phyloP scores from a whole-genome alignment of 2,113 vertebrate genomes.

The Chionodraco myersi region DNA sequence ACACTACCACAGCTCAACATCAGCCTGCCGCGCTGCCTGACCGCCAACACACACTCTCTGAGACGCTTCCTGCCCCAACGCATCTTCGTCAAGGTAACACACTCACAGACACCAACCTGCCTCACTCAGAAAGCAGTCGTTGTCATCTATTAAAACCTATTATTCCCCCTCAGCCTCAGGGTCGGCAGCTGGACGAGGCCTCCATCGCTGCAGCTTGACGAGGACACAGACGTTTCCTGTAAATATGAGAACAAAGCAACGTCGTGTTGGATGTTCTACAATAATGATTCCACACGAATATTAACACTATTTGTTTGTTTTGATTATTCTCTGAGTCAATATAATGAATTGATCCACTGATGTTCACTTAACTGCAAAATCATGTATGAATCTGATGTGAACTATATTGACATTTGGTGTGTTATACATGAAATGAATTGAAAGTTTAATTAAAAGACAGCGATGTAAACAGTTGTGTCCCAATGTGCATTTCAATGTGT shows the following conservation, averaged over 20 bases:
- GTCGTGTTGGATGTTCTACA: slow-evolving; percentile 10
- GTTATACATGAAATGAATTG: slow-evolving; percentile 29
- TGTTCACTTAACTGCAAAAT: slow-evolving; percentile 19
- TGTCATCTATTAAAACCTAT: background rate
- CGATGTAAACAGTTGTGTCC: slow-evolving; percentile 18
- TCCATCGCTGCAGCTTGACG: slow-evolving; percentile 91
- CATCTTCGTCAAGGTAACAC: slow-evolving; percentile 95
- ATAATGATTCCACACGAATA: slow-evolving; percentile 37
- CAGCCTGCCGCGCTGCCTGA: slow-evolving; percentile 88
- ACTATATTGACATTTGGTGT: slow-evolving; percentile 12
- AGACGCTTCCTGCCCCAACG: slow-evolving; percentile 92
- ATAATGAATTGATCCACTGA: slow-evolving; percentile 23
- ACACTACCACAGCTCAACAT: slow-evolving; percentile 92
- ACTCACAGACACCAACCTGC: background rate
- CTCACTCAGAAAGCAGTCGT: background rate
- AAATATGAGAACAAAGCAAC: slow-evolving; percentile 30
- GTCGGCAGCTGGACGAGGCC: slow-evolving; percentile 88
- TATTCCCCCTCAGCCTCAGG: slow-evolving; percentile 88
- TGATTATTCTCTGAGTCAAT: slow-evolving; percentile 34
- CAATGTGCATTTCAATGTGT: too few species aligned
- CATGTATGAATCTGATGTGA: slow-evolving; percentile 21
- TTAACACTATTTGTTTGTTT: slow-evolving; percentile 66
- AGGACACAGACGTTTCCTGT: slow-evolving; percentile 27
- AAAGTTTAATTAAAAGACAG: slow-evolving; percentile 60
- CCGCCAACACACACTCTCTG: slow-evolving; percentile 87